Conservation (phyloP, 1,140 invertebrate genomes). For the Sesamia nonagrioides region DNA sequence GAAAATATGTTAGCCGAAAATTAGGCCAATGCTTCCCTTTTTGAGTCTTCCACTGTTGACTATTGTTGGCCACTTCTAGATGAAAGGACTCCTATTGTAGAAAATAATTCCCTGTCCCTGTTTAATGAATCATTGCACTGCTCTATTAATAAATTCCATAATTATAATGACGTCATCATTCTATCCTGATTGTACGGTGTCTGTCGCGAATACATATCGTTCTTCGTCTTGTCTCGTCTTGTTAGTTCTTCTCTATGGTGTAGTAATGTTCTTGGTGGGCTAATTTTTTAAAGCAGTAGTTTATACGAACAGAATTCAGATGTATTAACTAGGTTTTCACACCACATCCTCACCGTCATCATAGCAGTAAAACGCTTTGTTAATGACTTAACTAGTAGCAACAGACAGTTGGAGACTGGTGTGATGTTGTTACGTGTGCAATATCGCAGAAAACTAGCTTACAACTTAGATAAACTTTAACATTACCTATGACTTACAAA, state of each 20-base stretch:
- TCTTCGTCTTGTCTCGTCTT: constrained; percentile 66
- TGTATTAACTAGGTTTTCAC: constrained; percentile 38
- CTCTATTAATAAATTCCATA: neutral
- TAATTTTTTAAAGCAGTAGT: constrained; percentile 50
- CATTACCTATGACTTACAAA: neutral
- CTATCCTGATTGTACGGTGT: constrained; percentile 60
- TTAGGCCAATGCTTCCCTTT: constrained; percentile 16
- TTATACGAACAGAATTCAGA: constrained; percentile 36
- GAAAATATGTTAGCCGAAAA: neutral
- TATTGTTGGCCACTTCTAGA: constrained; percentile 4
- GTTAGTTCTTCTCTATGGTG: constrained; percentile 61
- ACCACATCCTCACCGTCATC: constrained; percentile 37
- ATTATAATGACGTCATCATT: neutral
- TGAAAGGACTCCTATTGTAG: constrained; percentile 1
- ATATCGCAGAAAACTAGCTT: neutral
- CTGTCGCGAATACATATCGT: constrained; percentile 78
- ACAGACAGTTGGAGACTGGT: constrained; percentile 48
- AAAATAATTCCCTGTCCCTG: neutral
- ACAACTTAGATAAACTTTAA: no score
- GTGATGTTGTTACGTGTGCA: constrained; percentile 50
- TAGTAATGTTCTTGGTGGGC: constrained; percentile 55
- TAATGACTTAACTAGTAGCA: constrained; percentile 40
- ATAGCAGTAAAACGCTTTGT: constrained; percentile 43
- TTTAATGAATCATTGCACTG: neutral
- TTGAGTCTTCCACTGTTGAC: constrained; percentile 14